A percentile compares a stretch with the other conserved stretches of the same genome.
phyloP scores from a whole-genome alignment of 2,888 invertebrate species.

The Scaptomyza flava region DNA sequence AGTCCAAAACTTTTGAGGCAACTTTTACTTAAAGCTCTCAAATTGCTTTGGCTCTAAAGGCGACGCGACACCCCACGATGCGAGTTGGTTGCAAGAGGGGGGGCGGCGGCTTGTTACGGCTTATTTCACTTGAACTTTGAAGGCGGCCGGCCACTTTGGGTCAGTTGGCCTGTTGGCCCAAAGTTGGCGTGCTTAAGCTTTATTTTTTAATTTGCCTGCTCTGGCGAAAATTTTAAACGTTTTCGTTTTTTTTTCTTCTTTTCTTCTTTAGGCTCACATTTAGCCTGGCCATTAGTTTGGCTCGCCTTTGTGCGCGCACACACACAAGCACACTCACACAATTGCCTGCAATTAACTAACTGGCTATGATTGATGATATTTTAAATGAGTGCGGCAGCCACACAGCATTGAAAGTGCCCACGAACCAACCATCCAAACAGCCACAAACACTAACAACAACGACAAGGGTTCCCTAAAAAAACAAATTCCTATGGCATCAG shows the following conservation, averaged over 20 bases:
- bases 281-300: conserved; percentile 60
- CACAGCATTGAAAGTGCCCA: conserved; percentile 47
- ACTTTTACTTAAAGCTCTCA: conserved; percentile 65
- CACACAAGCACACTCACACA: conserved; percentile 22
- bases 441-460: conserved; percentile 6
- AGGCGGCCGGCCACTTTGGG: conserved; percentile 52
- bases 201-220: conserved; percentile 70
- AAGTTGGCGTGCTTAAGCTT: conserved; percentile 75
- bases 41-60: conserved; percentile 35
- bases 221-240: conserved; percentile 66
- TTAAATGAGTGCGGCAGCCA: conserved; percentile 74
- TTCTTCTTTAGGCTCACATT: conserved; percentile 27
- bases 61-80: not conserved
- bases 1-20: conserved; percentile 57
- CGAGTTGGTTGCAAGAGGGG: not conserved
- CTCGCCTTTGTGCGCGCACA: conserved; percentile 39
- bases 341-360: conserved; percentile 75
- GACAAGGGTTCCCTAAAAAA: not conserved
- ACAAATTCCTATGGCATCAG: conserved; percentile 48
- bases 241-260: conserved; percentile 48
- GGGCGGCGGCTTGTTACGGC: conserved; percentile 63
- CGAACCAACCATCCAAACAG: conserved; percentile 19
- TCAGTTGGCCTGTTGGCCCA: conserved; percentile 58
- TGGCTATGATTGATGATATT: conserved; percentile 81
- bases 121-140: conserved; percentile 74